A percentile compares a stretch with the other conserved stretches of the same genome.
Conservation (phyloP, 35 echinoderm and acorn worm species). For the Apostichopus californicus region DNA sequence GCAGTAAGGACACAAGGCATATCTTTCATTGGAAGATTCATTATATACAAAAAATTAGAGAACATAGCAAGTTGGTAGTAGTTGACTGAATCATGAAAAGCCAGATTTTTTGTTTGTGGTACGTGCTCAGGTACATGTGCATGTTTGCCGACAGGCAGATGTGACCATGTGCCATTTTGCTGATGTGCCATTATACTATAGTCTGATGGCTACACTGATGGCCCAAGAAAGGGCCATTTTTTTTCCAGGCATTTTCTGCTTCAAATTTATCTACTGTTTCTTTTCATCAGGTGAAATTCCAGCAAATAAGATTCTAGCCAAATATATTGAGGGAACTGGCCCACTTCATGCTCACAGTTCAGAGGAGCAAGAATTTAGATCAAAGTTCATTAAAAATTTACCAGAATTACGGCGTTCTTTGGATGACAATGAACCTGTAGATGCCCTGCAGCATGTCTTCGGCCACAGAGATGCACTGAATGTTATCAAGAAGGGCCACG, state of each 20-base stretch:
- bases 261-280: not conserved
- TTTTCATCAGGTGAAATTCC: not conserved
- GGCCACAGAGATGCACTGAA: not conserved
- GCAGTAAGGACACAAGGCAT: no score
- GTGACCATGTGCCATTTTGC: no score
- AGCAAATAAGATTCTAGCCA: constrained; percentile 10
- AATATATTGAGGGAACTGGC: constrained; percentile 27
- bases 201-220: no score
- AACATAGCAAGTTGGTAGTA: no score
- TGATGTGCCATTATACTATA: no score
- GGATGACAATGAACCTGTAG: not conserved
- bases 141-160: no score
- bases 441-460: not conserved
- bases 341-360: not conserved
- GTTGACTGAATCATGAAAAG: no score
- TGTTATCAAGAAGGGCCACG: constrained; percentile 21
- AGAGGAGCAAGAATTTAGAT: constrained; percentile 34
- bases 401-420: not conserved
- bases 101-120: no score
- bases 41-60: no score
- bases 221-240: no score
- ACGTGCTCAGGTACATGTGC: no score
- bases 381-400: constrained; percentile 7
- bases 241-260: not conserved
- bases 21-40: no score